Evolutionary conservation across 2,797 vertebrate species (phyloP).

Genomic region (Novumbra hubbsi): DNA sequence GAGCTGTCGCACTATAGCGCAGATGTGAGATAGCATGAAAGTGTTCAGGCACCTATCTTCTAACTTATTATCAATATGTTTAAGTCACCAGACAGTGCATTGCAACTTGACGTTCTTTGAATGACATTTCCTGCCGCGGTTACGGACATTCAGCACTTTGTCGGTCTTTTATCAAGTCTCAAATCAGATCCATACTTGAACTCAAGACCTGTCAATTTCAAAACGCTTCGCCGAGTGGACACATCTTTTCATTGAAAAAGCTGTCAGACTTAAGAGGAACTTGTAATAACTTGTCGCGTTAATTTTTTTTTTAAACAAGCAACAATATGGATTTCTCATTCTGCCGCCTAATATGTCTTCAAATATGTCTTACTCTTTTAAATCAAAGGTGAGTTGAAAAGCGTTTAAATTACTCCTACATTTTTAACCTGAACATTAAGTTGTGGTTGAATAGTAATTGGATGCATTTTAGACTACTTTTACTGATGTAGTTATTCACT

Average conservation of each 20-base stretch:
- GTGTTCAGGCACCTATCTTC: conserved; percentile 37
- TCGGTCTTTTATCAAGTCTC: conserved; percentile 40
- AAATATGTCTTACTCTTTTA: conserved; percentile 63
- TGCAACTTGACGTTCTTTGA: conserved; percentile 56
- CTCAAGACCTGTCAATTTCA: conserved; percentile 42
- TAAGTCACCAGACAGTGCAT: conserved; percentile 26
- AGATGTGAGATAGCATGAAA: conserved; percentile 33
- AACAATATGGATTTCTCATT: conserved; percentile 66
- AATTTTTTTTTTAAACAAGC: conserved; percentile 24
- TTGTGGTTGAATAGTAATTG: not conserved
- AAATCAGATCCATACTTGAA: conserved; percentile 57
- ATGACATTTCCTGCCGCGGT: conserved; percentile 49
- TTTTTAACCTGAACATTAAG: not conserved
- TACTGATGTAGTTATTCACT: not conserved
- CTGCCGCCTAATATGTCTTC: conserved; percentile 60
- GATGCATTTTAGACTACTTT: not conserved
- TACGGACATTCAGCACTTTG: conserved; percentile 41
- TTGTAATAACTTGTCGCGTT: conserved; percentile 42
- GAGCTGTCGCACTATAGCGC: conserved; percentile 47
- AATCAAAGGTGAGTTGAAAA: conserved; percentile 69
- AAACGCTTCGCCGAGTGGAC: conserved; percentile 3
- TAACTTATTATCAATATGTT: conserved; percentile 48
- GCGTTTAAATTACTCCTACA: not conserved
- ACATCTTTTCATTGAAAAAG: conserved; percentile 23
- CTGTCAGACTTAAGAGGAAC: conserved; percentile 39